Evolutionary conservation across 2,797 vertebrate genomes (phyloP).

Genomic region (Crotalus adamanteus): DNA sequence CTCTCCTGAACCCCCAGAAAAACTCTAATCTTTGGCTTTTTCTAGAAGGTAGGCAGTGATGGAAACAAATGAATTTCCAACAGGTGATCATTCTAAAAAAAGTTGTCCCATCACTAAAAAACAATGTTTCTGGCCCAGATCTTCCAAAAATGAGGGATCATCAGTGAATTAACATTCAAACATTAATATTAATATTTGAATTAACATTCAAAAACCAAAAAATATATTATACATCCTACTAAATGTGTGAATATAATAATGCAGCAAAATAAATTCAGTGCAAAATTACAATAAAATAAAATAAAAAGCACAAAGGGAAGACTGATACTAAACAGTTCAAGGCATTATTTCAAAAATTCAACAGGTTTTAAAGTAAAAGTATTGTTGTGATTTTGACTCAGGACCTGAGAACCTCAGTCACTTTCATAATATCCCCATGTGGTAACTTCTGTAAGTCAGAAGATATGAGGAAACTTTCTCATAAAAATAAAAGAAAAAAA

Average conservation of each 20-base stretch:
- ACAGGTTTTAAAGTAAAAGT: slow-evolving; percentile 55
- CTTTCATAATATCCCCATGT: slow-evolving; percentile 66
- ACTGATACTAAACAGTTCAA: slow-evolving; percentile 32
- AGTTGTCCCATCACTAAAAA: neutral
- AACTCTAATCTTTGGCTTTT: neutral
- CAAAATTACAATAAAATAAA: neutral
- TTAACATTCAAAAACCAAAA: neutral
- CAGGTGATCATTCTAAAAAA: neutral
- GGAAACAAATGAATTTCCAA: neutral
- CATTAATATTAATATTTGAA: neutral
- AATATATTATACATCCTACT: neutral
- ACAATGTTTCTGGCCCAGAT: neutral
- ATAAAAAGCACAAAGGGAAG: neutral
- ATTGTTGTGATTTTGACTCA: slow-evolving; percentile 59
- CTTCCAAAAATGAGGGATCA: neutral
- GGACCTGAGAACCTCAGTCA: slow-evolving; percentile 52
- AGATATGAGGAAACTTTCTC: slow-evolving; percentile 64
- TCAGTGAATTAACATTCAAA: neutral
- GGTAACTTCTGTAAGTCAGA: slow-evolving; percentile 66
- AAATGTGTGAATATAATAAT: neutral
- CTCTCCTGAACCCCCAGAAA: neutral
- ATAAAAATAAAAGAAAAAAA: slow-evolving; percentile 27
- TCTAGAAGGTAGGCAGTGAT: neutral
- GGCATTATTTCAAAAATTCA: slow-evolving; percentile 17
- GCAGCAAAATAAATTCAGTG: neutral